Evolutionary conservation across 1,140 invertebrate species (phyloP), one percentile per base, ranked within the genome.

Genomic region (Cheumatopsyche charites): DNA sequence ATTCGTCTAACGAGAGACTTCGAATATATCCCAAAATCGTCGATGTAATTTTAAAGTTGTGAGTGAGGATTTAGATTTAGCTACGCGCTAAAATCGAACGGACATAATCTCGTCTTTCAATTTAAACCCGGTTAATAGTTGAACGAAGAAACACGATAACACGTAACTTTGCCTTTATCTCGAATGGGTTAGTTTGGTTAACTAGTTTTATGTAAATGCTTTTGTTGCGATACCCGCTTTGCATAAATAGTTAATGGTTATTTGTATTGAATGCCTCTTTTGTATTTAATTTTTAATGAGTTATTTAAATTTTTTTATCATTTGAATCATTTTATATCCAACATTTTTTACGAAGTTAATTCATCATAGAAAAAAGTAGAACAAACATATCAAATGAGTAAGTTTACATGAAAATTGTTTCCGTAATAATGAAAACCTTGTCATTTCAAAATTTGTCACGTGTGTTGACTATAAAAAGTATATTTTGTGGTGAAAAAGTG

Each of bases 91-190:
- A 36, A 21, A 26, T 41, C 62, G 36, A 65, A 29, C 21, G 15
- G 29, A 65, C 29, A 42, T n/a, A 65, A 41, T 36, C 17, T 19
- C 3, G 17, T 41, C 41, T 21, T 42, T 12, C 25, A 21, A n/a
- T 43, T 41, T 21, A 26, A 21, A 26, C 58, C 1, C 17, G 12
- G 12, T 65, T 21, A 5, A 36, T 21, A 65, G 62, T 17, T 17
- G 9, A 9, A 23, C 36, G 29, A 65, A 65, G 62, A 65, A 65
- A 65, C 36, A 43, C 26, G 62, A 65, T 65, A 65, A 42, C 29
- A 43, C 17, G 62, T 42, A 65, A 65, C 62, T 42, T 65, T 43
- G 29, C 62, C 62, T 65, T 43, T 21, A 65, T 65, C 62, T 65
- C 2, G 15, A 65, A 43, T 65, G 23, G 13, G 26, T 19, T 11